These are phyloP conservation scores for Salticus scenicus DNA, from an alignment of 2,888 invertebrate species.

Conservation along the genomic window DNA sequence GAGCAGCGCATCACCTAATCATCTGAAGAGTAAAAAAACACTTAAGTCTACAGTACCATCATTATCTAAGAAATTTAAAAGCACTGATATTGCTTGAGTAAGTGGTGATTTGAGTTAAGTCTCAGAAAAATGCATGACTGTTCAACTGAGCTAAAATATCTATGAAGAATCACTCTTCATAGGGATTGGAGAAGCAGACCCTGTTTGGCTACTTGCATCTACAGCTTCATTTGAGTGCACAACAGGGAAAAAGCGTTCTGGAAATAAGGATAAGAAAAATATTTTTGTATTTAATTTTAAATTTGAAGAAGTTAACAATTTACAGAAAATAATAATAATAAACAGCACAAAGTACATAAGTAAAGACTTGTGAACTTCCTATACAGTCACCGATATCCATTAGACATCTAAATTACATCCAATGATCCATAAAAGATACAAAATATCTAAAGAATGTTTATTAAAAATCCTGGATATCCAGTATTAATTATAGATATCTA, in stretches of 20 bases:
- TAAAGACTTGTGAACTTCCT: too few species aligned
- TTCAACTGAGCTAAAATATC: constrained; percentile 11
- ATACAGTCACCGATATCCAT: too few species aligned
- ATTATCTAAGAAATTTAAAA: constrained; percentile 62
- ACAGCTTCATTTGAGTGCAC: constrained; percentile 70
- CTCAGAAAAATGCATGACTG: neutral
- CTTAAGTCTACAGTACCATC: constrained; percentile 17
- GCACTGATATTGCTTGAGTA: constrained; percentile 67
- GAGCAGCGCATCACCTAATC: constrained; percentile 20
- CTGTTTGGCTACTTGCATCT: constrained; percentile 70
- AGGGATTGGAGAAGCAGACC: constrained; percentile 56
- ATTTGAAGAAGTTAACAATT: neutral
- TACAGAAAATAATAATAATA: neutral
- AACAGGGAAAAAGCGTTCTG: constrained; percentile 71
- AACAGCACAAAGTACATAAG: too few species aligned
- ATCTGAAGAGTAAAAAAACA: neutral
- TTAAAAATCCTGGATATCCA: too few species aligned
- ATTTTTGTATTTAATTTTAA: too few species aligned
- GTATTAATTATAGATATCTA: too few species aligned
- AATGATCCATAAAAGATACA: too few species aligned
- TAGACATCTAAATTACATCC: too few species aligned
- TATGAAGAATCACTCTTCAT: constrained; percentile 67
- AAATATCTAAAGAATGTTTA: too few species aligned
- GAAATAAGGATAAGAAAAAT: constrained; percentile 1
- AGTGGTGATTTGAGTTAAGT: constrained; percentile 29